Conservation (phyloP, 2,113 vertebrate species). For the Xiphias gladius region DNA sequence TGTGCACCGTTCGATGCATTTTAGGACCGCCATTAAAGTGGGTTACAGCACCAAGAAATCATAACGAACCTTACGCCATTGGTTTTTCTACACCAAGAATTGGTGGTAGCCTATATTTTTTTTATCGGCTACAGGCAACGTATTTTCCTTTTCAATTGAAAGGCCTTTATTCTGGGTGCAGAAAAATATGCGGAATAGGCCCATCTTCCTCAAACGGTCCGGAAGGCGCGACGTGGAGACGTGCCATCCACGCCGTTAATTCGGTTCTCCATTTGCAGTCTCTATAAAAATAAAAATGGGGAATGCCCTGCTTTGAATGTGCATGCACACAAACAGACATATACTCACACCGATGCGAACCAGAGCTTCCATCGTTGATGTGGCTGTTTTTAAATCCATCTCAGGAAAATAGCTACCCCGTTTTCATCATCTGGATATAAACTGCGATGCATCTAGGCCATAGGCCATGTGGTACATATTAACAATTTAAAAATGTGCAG, state of each 20-base stretch:
- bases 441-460: conserved; percentile 24
- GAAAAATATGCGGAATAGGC: not conserved
- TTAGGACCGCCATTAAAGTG: conserved; percentile 12
- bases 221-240: conserved; percentile 19
- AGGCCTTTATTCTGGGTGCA: not conserved
- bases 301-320: not conserved
- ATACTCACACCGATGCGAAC: conserved; percentile 79
- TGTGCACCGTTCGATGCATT: not conserved
- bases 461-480: conserved; percentile 31
- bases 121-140: not conserved
- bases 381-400: conserved; percentile 76
- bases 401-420: conserved; percentile 59
- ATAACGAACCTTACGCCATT: not conserved
- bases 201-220: not conserved
- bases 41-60: not conserved
- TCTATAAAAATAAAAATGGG: no score
- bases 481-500: not conserved
- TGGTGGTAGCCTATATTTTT: not conserved
- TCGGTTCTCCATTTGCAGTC: not conserved
- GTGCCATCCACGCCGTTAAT: not conserved
- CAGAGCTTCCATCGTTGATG: conserved; percentile 79
- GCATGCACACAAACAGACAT: not conserved
- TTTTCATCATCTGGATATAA: conserved; percentile 66
- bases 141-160: not conserved
- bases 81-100: not conserved